Base-by-base conservation (phyloP, 2,797 vertebrate species). In the Champsocephalus esox region DNA sequence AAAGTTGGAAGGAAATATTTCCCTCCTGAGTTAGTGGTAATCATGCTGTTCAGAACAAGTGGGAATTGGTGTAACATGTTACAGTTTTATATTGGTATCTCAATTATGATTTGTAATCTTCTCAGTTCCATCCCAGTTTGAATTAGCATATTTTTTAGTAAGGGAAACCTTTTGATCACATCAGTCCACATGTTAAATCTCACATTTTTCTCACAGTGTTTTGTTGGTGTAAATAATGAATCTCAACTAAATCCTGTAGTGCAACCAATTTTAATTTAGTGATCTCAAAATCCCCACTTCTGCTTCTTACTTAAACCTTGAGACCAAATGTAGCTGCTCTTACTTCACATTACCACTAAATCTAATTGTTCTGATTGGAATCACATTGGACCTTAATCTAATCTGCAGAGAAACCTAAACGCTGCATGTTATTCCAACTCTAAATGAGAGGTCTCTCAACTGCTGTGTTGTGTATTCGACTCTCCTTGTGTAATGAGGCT, bases 351-450 rank as follows among this genome's bases (percentile, higher is more conserved):
- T 46, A 54, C 63, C 52, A 79, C 73, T 7, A 68, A 83, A 87
- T 88, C 66, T 3, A 79, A 80, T 85, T 76, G 60, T 60, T 58
- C 51, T 83, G 67, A 89, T 84, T 89, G 79, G 88, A 85, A 58
- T 87, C 87, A 87, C 89, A 75, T 9, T 74, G 82, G 63, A 14
- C 28, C 9, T 1, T 84, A 87, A 89, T 88, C 73, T 70, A 83
- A 90, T 89, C 75, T 72, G 45, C 73, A 65, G 66, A 1, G 48
- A 70, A 41, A 77, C 62, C 51, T 46, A 50, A 74, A 57, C 50
- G 41, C 65, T 21, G 28, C 51, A 41, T 73, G 77, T 81, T 19
- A 46, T 66, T 75, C 62, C 44, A 32, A 17, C 66, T 55, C 61
- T 21, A 32, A 82, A 60, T 46, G 75, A 66, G 75, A 62, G 24